Evolutionary conservation across 2,113 vertebrate genomes (phyloP).

Genomic region (Misgurnus anguillicaudatus): DNA sequence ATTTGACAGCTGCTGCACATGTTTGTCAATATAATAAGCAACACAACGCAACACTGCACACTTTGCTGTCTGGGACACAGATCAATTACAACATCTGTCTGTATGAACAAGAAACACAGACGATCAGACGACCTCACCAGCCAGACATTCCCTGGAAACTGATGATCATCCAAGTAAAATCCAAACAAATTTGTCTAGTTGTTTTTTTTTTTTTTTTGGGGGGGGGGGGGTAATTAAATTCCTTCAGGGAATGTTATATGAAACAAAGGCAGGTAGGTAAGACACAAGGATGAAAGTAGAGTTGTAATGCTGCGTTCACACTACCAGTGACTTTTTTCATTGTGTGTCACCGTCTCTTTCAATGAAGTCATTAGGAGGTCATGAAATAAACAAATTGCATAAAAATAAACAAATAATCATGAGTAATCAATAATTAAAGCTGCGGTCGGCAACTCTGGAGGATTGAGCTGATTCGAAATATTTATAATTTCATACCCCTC

Average conservation of each 20-base stretch:
- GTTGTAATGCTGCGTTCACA: too few relatives aligned
- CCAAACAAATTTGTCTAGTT: neutral
- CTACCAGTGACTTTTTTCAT: too few relatives aligned
- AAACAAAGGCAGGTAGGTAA: neutral
- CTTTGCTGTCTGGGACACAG: neutral
- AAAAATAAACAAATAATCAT: too few relatives aligned
- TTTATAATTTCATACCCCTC: too few relatives aligned
- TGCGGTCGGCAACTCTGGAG: too few relatives aligned
- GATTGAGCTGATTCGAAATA: too few relatives aligned
- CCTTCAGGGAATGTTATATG: neutral
- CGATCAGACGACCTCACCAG: neutral
- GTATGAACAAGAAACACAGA: neutral
- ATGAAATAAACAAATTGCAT: too few relatives aligned
- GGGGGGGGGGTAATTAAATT: neutral
- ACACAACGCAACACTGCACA: neutral
- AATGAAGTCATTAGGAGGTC: too few relatives aligned
- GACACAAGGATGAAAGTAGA: too few relatives aligned
- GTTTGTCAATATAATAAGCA: neutral
- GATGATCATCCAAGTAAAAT: neutral
- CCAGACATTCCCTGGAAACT: neutral
- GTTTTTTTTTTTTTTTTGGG: neutral
- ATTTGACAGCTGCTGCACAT: neutral
- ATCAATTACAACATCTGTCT: conserved; percentile 18
- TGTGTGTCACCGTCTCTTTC: too few relatives aligned
- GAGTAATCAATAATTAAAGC: too few relatives aligned